Evolutionary conservation across 1,140 invertebrate genomes (phyloP), one percentile per base, ranked within the genome.

Genomic region (Geopemphigus sp.): DNA sequence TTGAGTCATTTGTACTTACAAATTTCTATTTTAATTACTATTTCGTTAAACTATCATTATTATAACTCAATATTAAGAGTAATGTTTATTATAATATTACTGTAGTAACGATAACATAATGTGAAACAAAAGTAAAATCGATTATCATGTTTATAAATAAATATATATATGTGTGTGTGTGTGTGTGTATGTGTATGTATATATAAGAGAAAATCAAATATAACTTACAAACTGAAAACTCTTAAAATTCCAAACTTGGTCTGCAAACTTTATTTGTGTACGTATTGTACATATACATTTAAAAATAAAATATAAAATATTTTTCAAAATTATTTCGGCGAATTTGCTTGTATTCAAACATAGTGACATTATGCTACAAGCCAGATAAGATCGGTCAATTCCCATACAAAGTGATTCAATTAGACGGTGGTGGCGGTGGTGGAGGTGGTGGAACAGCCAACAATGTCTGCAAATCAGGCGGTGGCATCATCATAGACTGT

Each of bases 361-460:
- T n/a, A n/a, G n/a, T 22, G 50, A 45, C 4, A 5, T 68, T 68
- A 6, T 45, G 24, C 22, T 50, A 47, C 39, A 70, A 26, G 22
- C 22, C 3, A 8, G 8, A 19, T 50, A 50, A 14, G 50, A 14
- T 53, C 12, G 22, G 56, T 56, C 15, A 12, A 54, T 24, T 54
- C n/a, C n/a, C 19, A n/a, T n/a, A 45, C n/a, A 47, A 45, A 63
- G 17, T 17, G 1, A 61, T 59, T 66, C 78, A 80, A 80, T 80
- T 82, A 29, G 80, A 80, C 3, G 78, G 78, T 17, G 81, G 81
- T 5, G 90, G 90, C 10, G 91, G 90, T 0, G 91, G 90, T 11
- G 91, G 90, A 3, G 90, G 91, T 17, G 90, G 90, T 61, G 90
- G 88, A 0, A 89, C 88, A 10, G 66, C 59, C 39, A 72, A 61